These are phyloP conservation scores for Avahi laniger DNA, from an alignment of 2,797 vertebrate species.

Conservation along the genomic window DNA sequence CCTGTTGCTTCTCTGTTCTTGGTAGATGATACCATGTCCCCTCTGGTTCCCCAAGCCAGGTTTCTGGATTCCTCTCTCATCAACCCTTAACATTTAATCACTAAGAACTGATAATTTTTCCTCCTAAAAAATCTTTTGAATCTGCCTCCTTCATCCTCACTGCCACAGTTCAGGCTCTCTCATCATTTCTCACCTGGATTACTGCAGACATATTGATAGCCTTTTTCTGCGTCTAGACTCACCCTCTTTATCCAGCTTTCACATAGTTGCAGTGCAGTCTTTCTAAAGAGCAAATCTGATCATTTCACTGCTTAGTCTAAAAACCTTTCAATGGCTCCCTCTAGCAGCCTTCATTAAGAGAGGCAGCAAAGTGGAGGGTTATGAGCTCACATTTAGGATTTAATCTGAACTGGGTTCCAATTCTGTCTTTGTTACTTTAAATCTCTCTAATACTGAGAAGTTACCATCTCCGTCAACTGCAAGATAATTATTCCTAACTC, in stretches of 20 bases:
- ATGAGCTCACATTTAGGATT: neutral
- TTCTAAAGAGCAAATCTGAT: constrained; percentile 55
- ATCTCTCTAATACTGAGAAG: neutral
- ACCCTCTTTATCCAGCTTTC: neutral
- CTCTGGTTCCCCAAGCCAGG: neutral
- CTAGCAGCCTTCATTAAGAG: constrained; percentile 66
- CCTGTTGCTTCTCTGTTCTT: constrained; percentile 39
- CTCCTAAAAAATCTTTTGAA: neutral
- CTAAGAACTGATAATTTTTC: constrained; percentile 1
- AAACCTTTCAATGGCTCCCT: constrained; percentile 76
- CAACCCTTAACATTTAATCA: constrained; percentile 12
- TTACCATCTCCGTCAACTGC: neutral
- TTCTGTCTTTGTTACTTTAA: constrained; percentile 25
- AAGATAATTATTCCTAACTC: constrained; percentile 23
- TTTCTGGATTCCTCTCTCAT: constrained; percentile 35
- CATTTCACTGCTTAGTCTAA: constrained; percentile 52
- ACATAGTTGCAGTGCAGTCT: neutral
- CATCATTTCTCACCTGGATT: neutral
- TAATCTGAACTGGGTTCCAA: neutral
- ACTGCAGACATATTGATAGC: neutral
- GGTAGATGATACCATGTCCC: neutral
- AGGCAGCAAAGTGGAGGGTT: constrained; percentile 46
- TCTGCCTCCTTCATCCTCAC: neutral
- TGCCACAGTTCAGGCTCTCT: neutral
- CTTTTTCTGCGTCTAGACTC: neutral